Base-by-base conservation (phyloP, 1,140 invertebrate genomes). In the Triops longicaudatus region DNA sequence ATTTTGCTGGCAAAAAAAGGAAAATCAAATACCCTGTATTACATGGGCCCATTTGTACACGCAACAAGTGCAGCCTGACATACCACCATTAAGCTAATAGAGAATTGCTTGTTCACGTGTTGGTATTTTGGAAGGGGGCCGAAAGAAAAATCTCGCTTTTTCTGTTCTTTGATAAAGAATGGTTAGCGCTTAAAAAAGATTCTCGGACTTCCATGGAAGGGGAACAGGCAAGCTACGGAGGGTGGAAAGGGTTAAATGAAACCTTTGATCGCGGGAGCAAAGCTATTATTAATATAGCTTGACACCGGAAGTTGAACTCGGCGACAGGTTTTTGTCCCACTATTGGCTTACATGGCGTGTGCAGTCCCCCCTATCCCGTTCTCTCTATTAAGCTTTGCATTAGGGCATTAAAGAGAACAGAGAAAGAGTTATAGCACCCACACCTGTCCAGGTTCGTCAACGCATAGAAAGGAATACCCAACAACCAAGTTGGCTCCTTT, bases 371-470 rank as follows among this genome's bases (percentile, higher is more conserved):
- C 5, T 22, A 17, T 14, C 22, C 50, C 50, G 14, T 63, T 22
- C 22, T 63, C 50, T 17, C 11, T 17, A 63, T 22, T 17, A n/a
- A 6, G 14, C 10, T 6, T 63, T n/a, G 50, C 22, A 63, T 63
- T n/a, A 37, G 31, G 17, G 17, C 50, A 63, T 63, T n/a, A 63
- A 63, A 63, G 50, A 9, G 22, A 63, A 63, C 31, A 22, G 50
- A 63, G 22, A 63, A 63, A 22, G 50, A 63, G 17, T 22, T 63
- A 63, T 63, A 22, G 50, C 22, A 17, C 50, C 50, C 10, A 22
- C 50, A 63, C 50, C 50, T 63, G 50, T 63, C 50, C 50, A n/a
- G 10, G 50, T 63, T 63, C 50, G 50, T 63, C 50, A 63, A n/a
- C 14, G 50, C 10, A 63, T 7, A 14, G 50, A 63, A 63, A 63